These are phyloP conservation scores for Andinoacara biseriatus DNA, from an alignment of 2,113 vertebrate species.

Conservation along the genomic window DNA sequence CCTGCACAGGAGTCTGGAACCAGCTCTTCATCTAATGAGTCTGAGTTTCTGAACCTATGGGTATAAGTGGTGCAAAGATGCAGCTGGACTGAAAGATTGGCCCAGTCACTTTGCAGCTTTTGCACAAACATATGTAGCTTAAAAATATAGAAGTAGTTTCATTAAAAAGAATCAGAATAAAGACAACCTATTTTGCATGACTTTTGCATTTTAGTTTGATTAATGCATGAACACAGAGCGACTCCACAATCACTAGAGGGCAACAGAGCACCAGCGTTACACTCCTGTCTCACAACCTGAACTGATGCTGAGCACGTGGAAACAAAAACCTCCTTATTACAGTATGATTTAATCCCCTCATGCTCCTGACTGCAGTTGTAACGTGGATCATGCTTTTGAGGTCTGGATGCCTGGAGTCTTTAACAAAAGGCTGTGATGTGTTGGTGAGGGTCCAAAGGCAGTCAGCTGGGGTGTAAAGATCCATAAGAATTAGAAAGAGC, in stretches of 20 bases:
- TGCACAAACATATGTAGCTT: not conserved
- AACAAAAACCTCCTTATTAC: not conserved
- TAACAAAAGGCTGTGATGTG: not conserved
- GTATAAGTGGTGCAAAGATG: not conserved
- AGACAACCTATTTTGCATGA: not conserved
- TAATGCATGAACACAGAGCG: not conserved
- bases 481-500: not conserved
- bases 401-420: not conserved
- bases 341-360: not conserved
- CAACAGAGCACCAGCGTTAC: not conserved
- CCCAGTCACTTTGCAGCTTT: not conserved
- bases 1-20: too few species aligned
- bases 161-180: not conserved
- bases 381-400: not conserved
- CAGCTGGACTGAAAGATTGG: not conserved
- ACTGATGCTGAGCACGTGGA: not conserved
- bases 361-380: not conserved
- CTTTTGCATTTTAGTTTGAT: accelerated
- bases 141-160: not conserved
- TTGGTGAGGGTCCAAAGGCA: not conserved
- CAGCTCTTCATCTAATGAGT: too few species aligned
- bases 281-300: not conserved
- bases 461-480: not conserved
- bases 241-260: constrained; percentile 19
- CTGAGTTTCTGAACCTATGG: too few species aligned